A percentile compares a stretch with the other conserved stretches of the same genome.
These are phyloP conservation scores for Volucella zonaria DNA, from an alignment of 2,888 invertebrate genomes.

Conservation along the genomic window DNA sequence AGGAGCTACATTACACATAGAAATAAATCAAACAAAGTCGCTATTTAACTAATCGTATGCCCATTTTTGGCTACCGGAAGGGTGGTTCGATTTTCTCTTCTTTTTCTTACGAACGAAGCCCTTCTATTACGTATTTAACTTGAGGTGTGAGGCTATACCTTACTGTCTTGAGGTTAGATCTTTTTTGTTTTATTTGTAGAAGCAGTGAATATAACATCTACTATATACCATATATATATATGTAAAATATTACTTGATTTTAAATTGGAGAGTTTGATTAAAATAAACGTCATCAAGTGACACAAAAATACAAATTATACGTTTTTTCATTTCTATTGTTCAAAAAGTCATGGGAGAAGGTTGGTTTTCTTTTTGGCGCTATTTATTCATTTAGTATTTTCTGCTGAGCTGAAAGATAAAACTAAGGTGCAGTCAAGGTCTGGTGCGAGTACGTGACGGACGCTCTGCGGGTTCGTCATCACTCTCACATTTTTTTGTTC, in stretches of 20 bases:
- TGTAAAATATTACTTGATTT: slow-evolving; percentile 55
- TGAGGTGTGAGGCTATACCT: neutral
- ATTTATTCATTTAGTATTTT: no score
- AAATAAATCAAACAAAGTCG: slow-evolving; percentile 30
- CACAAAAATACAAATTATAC: slow-evolving; percentile 11
- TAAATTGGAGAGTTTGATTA: slow-evolving; percentile 48
- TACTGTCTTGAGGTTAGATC: slow-evolving; percentile 4
- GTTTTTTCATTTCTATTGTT: neutral
- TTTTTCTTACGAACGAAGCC: slow-evolving; percentile 9
- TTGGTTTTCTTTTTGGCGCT: neutral
- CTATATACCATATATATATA: slow-evolving; percentile 7
- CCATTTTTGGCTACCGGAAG: slow-evolving; percentile 34
- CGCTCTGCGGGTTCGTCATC: no score
- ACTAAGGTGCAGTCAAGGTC: no score
- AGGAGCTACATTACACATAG: slow-evolving; percentile 27
- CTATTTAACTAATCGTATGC: slow-evolving; percentile 38
- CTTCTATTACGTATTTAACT: slow-evolving; percentile 2
- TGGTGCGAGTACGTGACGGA: no score
- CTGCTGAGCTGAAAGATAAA: no score
- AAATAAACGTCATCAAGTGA: slow-evolving; percentile 65
- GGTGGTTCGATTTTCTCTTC: no score
- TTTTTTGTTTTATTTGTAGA: slow-evolving; percentile 19
- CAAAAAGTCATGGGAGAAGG: no score
- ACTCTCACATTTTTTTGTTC: no score
- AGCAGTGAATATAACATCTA: slow-evolving; percentile 27